Percentiles rank a stretch among this genome's conserved stretches.
These are phyloP conservation scores for Hesperophylax magnus DNA, from an alignment of 1,140 invertebrate genomes.

Conservation along the genomic window DNA sequence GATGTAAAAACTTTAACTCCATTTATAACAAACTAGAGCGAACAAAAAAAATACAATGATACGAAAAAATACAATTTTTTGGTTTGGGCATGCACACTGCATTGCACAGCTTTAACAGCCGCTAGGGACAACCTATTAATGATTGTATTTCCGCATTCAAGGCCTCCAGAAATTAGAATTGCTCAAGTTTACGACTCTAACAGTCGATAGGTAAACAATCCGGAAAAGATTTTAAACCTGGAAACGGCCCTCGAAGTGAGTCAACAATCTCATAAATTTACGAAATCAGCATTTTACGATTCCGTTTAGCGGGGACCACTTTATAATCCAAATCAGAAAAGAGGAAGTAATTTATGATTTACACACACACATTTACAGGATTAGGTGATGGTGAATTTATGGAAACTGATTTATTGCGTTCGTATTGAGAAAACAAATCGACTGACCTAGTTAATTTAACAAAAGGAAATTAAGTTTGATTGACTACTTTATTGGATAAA, in stretches of 20 bases:
- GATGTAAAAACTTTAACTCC: no score
- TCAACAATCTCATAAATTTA: constrained; percentile 20
- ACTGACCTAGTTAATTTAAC: neutral
- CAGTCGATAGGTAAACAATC: constrained; percentile 23
- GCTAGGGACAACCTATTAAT: no score
- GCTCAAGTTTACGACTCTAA: neutral
- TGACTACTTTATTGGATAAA: no score
- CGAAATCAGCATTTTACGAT: constrained; percentile 26
- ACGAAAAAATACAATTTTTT: no score
- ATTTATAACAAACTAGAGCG: no score
- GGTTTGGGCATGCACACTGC: no score
- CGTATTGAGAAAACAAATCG: constrained; percentile 3
- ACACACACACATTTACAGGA: neutral
- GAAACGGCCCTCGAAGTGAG: neutral
- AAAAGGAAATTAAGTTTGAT: no score
- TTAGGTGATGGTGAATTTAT: no score
- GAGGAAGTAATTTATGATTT: constrained; percentile 22
- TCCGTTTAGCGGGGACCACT: constrained; percentile 16
- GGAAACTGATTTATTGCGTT: neutral
- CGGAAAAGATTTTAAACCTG: constrained; percentile 26
- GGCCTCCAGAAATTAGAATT: no score
- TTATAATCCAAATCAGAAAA: constrained; percentile 11
- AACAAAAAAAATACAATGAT: no score
- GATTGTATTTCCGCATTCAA: no score
- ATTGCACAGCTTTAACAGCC: no score